Evolutionary conservation across 92 coral and sea anemone species (phyloP), one percentile per base, ranked within the genome.

Genomic region (Parazoanthus atlanticus): DNA sequence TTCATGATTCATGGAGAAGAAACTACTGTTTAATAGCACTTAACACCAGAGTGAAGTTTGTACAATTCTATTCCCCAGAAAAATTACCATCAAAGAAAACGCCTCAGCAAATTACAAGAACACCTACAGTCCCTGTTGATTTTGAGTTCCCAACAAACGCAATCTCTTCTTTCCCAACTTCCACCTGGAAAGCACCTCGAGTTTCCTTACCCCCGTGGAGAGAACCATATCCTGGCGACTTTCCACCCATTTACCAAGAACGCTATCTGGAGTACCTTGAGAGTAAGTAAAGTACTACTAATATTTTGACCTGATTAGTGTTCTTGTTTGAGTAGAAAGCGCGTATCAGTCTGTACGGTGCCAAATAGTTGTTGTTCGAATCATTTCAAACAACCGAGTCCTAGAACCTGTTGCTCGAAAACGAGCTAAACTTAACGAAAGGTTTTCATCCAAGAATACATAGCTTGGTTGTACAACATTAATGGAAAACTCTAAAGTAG

Each of bases 221-320:
- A 65, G 76, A 65, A 19, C 86, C 86, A 2, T 82, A 82, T 29
- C 86, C 86, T n/a, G 34, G 21, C 8, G 86, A 33, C 28, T 82
- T 82, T 43, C 86, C 13, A 19, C 86, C 86, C 8, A 82, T 82
- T 82, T 82, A 82, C 52, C 86, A 61, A 40, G 75, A 82, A 46
- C 38, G 26, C 12, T 82, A 82, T 21, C 56, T 82, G n/a, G 76
- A 82, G 16, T 28, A 64, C 23, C 71, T 82, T 40, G 86, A 64
- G 61, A 65, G 86, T 64, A 82, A 82, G 70, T 56, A n/a, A 33
- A 75, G 43, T 16, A 21, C 9, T 9, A 36, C 4, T 23, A 36
- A 36, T 36, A 36, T 5, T 16, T 16, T 73, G 17, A n/a, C 41
- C 19, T 16, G 9, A 32, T 38, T 32, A 73, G 33, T 32, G 0